A percentile compares a stretch with the other conserved stretches of the same genome.
phyloP scores from a whole-genome alignment of 2,797 vertebrate genomes.

The Euthynnus affinis region DNA sequence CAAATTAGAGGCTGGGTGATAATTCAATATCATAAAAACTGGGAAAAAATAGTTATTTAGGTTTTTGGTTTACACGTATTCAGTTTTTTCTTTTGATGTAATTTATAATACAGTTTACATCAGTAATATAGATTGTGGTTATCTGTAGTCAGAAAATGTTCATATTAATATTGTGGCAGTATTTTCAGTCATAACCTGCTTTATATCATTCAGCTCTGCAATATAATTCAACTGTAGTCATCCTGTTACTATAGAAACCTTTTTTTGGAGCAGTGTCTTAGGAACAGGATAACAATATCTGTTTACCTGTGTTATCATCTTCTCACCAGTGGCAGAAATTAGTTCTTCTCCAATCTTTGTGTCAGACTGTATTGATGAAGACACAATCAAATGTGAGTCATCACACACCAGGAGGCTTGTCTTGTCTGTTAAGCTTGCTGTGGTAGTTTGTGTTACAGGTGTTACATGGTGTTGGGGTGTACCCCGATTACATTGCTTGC shows the following conservation, averaged over 20 bases:
- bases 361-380: neutral
- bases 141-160: neutral
- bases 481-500: too few species aligned
- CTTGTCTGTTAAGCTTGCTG: neutral
- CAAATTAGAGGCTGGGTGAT: neutral
- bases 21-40: neutral
- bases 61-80: neutral
- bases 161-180: neutral
- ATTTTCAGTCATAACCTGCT: neutral
- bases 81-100: neutral
- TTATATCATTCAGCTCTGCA: neutral
- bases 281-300: neutral
- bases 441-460: too few species aligned
- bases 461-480: too few species aligned
- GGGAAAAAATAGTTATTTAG: neutral
- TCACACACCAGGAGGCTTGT: slow-evolving; percentile 2
- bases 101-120: neutral
- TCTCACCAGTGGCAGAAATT: neutral
- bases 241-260: neutral
- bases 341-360: neutral
- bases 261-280: neutral
- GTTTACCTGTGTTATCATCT: neutral
- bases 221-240: neutral
- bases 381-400: slow-evolving; percentile 13
- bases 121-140: neutral